phyloP scores from a whole-genome alignment of 1,140 invertebrate genomes.

The Venustaconcha ellipsiformis region DNA sequence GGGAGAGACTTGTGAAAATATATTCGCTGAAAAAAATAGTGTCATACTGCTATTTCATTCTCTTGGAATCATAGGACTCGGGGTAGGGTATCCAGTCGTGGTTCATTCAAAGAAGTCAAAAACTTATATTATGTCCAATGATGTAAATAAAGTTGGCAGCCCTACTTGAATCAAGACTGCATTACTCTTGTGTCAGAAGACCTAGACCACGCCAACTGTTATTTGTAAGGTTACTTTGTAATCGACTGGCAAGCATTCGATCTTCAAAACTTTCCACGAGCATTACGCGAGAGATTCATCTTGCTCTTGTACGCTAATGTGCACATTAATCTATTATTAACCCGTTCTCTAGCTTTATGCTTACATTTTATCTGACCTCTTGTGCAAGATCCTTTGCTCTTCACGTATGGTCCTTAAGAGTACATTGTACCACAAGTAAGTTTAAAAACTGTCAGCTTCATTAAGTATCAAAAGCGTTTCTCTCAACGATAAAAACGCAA shows the following conservation, averaged over 20 bases:
- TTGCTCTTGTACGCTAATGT: neutral
- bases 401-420: neutral
- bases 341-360: neutral
- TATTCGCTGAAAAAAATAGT: too few species aligned
- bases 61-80: constrained; percentile 22
- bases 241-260: constrained; percentile 75
- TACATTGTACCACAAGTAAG: neutral
- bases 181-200: neutral
- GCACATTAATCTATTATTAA: neutral
- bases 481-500: neutral
- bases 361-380: neutral
- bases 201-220: constrained; percentile 70
- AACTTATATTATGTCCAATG: neutral
- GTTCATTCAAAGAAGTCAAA: neutral
- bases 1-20: neutral
- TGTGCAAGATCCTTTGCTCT: neutral
- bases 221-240: constrained; percentile 75
- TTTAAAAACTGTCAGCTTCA: too few species aligned
- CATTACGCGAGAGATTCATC: neutral
- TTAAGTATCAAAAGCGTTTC: neutral
- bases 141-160: neutral
- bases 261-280: neutral
- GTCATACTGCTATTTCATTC: neutral
- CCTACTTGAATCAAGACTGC: neutral
- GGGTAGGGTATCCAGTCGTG: constrained; percentile 27